Evolutionary conservation across 2,888 invertebrate species (phyloP), one percentile per base, ranked within the genome.

Genomic region (Theristus sp.): DNA sequence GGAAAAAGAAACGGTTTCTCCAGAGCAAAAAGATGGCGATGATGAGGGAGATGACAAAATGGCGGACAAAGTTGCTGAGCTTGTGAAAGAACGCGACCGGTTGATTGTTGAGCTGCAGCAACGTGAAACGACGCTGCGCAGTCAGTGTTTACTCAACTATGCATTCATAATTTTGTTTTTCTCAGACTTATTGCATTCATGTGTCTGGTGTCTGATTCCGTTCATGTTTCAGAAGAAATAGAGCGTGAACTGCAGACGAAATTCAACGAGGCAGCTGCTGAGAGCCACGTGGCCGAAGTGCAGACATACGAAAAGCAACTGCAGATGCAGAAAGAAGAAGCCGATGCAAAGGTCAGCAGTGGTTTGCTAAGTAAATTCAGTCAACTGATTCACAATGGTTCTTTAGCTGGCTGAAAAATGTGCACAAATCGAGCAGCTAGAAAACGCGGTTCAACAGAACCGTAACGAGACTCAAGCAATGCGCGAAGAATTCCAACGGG

Each of bases 321-420:
- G 27, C 58, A 61, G 17, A 30, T 59, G 29, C 28, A n/a, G 1
- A 58, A 61, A 28, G 57, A 58, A 20, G 57, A 61, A 29, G 29
- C 58, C 10, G 61, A 61, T 22, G 30, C 29, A 29, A 61, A 58
- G 54, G 57, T 61, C 25, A 20, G 31, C 22, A 30, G 20, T n/a
- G 47, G 28, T 30, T 47, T 59, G 24, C 46, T n/a, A 49, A 20
- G 24, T 53, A 26, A 13, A 6, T 56, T 20, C 17, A 26, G 28
- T 28, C 24, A 17, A n/a, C 27, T 56, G 27, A 26, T 17, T 28
- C 31, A 57, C 57, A 28, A 30, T 60, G 10, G 6, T 30, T 29
- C 27, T 22, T 26, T 57, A 59, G 26, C 38, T 65, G 63, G 64
- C 61, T 61, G 20, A 64, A 60, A 47, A 66, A 64, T 30, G 61